Evolutionary conservation across 2,888 invertebrate species (phyloP).

Genomic region (Bruchidius siliquastri): DNA sequence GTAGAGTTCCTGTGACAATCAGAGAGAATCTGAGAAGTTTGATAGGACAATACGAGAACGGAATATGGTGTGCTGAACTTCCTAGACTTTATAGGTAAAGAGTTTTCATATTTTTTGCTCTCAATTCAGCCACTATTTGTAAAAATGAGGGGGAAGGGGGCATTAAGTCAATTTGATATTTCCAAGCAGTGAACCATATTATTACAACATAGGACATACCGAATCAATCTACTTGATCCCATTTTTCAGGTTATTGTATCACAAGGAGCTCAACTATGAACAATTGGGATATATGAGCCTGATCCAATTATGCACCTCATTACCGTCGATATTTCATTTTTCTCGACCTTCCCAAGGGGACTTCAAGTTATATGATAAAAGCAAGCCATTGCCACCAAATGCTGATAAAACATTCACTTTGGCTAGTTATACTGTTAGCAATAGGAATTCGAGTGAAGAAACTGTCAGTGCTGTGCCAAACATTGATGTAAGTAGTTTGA

Average conservation of each 20-base stretch:
- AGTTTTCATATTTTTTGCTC: background rate
- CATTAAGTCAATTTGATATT: no score
- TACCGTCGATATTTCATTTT: conserved; percentile 37
- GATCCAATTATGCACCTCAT: conserved; percentile 36
- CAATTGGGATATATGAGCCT: conserved; percentile 37
- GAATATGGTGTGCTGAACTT: conserved; percentile 51
- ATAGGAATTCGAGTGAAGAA: conserved; percentile 3
- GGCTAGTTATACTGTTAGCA: conserved; percentile 19
- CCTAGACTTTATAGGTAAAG: conserved; percentile 43
- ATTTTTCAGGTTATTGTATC: conserved; percentile 31
- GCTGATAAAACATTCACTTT: conserved; percentile 21
- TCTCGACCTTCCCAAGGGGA: conserved; percentile 34
- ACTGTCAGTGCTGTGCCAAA: conserved; percentile 12
- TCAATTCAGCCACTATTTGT: no score
- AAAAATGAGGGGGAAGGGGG: no score
- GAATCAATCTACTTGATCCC: no score
- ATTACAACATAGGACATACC: no score
- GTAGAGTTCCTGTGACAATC: conserved; percentile 31
- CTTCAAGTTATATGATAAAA: conserved; percentile 39
- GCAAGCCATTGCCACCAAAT: conserved; percentile 28
- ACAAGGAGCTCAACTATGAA: conserved; percentile 30
- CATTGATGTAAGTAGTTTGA: conserved; percentile 17
- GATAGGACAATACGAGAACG: conserved; percentile 44
- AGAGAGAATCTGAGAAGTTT: conserved; percentile 37
- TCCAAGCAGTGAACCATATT: no score